Conservation (phyloP, 2,888 invertebrate genomes). For the Villa cingulata region DNA sequence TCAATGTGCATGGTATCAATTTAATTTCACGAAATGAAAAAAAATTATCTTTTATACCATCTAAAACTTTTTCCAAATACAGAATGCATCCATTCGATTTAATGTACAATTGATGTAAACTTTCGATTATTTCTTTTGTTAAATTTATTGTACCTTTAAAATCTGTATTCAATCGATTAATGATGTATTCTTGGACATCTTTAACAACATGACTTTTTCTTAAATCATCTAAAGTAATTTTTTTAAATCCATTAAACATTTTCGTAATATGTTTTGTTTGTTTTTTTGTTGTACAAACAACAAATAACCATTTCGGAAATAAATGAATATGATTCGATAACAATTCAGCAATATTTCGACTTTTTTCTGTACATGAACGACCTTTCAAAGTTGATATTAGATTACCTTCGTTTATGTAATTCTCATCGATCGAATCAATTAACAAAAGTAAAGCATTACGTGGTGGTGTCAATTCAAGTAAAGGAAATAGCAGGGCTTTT, state of each 20-base stretch:
- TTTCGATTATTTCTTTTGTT: conserved; percentile 83
- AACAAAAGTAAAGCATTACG: conserved; percentile 71
- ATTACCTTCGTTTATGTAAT: conserved; percentile 42
- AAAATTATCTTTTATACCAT: conserved; percentile 86
- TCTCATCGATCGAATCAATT: conserved; percentile 88
- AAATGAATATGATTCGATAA: conserved; percentile 80
- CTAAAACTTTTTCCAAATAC: conserved; percentile 75
- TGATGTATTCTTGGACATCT: conserved; percentile 90
- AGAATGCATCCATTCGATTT: conserved; percentile 90
- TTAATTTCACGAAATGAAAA: conserved; percentile 81
- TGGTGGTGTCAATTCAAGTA: conserved; percentile 74
- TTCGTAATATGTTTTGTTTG: conserved; percentile 71
- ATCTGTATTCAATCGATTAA: conserved; percentile 78
- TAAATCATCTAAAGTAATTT: conserved; percentile 82
- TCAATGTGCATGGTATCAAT: conserved; percentile 88
- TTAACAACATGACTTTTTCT: conserved; percentile 79
- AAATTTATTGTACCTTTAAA: conserved; percentile 78
- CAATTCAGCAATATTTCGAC: conserved; percentile 64
- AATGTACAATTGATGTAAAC: conserved; percentile 86
- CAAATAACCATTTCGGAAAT: conserved; percentile 83
- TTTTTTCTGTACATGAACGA: conserved; percentile 32
- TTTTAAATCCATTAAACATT: conserved; percentile 79
- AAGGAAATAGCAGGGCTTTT: conserved; percentile 72
- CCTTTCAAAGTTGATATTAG: conserved; percentile 42
- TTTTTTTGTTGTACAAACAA: conserved; percentile 76